Evolutionary conservation across 2,113 vertebrate genomes (phyloP).

Genomic region (Micromys minutus): DNA sequence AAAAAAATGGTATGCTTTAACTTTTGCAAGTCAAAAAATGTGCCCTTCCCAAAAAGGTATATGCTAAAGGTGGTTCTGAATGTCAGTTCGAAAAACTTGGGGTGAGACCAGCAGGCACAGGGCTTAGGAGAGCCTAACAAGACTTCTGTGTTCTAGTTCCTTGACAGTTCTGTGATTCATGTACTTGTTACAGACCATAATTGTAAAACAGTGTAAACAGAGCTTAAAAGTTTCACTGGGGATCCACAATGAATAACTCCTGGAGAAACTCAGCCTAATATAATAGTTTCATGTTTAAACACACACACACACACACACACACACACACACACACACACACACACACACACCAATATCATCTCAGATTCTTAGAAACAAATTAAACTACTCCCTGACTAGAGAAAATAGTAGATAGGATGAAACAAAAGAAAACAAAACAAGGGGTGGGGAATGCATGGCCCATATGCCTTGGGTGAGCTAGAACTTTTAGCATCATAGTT

Average conservation of each 20-base stretch:
- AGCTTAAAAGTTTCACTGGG: background rate
- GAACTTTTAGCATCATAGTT: background rate
- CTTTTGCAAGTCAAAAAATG: conserved; percentile 52
- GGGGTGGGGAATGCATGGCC: background rate
- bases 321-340: conserved; percentile 6
- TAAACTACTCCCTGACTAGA: background rate
- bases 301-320: background rate
- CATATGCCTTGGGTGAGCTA: background rate
- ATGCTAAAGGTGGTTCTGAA: conserved; percentile 66
- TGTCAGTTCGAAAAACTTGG: conserved; percentile 60
- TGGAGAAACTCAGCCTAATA: conserved; percentile 17
- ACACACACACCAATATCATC: background rate
- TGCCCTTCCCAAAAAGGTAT: conserved; percentile 65
- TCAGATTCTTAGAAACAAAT: background rate
- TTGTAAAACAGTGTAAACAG: background rate
- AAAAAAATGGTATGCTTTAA: conserved; percentile 51
- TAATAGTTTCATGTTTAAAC: background rate
- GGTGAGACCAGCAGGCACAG: conserved; percentile 60
- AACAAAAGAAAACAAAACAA: too few relatives aligned
- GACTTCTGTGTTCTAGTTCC: conserved; percentile 59
- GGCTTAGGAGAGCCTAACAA: conserved; percentile 36
- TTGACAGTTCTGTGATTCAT: conserved; percentile 60
- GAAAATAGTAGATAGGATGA: background rate
- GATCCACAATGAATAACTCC: background rate
- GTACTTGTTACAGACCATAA: conserved; percentile 3